Percentiles rank a stretch among this genome's conserved stretches.
Evolutionary conservation across 2,888 invertebrate genomes (phyloP).

Genomic region (Ellobium chinense): DNA sequence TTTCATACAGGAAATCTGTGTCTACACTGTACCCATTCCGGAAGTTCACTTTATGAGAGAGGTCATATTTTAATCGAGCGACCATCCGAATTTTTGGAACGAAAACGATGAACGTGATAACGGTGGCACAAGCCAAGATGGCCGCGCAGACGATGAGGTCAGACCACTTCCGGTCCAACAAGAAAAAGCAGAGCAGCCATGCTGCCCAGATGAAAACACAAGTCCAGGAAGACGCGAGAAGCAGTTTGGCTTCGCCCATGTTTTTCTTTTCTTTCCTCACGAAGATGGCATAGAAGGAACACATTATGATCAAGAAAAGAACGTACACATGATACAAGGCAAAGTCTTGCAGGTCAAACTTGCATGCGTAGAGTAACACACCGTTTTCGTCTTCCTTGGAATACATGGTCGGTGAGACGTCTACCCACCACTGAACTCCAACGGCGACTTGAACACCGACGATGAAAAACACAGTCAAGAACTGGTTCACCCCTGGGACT

Average conservation of each 20-base stretch:
- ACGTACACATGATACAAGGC: constrained; percentile 89
- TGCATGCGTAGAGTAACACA: constrained; percentile 57
- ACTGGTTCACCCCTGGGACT: constrained; percentile 86
- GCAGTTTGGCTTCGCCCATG: constrained; percentile 94
- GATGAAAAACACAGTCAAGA: constrained; percentile 90
- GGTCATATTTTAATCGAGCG: constrained; percentile 66
- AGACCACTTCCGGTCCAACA: constrained; percentile 63
- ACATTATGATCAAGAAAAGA: constrained; percentile 89
- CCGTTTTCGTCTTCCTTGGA: constrained; percentile 29
- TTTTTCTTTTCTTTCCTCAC: constrained; percentile 92
- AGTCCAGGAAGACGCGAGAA: constrained; percentile 91
- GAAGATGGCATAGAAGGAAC: constrained; percentile 90
- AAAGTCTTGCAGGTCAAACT: constrained; percentile 61
- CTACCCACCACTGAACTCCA: constrained; percentile 77
- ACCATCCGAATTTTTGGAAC: constrained; percentile 86
- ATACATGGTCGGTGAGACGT: constrained; percentile 63
- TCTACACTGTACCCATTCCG: constrained; percentile 69
- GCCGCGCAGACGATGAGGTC: constrained; percentile 91
- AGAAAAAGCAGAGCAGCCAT: constrained; percentile 83
- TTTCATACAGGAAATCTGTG: constrained; percentile 69
- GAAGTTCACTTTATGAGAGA: constrained; percentile 56
- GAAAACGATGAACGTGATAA: constrained; percentile 94
- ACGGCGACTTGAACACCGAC: constrained; percentile 85
- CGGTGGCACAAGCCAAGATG: constrained; percentile 89
- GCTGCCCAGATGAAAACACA: constrained; percentile 85